Evolutionary conservation across 2,888 invertebrate genomes (phyloP).

Genomic region (Acanthacorydalis orientalis): DNA sequence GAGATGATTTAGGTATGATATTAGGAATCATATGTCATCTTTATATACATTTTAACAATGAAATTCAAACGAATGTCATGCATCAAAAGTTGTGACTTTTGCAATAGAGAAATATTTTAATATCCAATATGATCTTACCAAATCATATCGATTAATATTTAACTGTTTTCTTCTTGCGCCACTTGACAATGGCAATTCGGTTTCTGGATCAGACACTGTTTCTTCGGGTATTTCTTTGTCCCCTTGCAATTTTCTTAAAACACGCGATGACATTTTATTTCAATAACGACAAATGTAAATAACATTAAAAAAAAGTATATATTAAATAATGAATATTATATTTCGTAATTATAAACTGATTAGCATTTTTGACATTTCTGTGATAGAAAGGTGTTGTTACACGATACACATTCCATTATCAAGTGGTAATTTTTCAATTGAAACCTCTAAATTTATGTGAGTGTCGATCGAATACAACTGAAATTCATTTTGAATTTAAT

Average conservation of each 20-base stretch:
- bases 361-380: too few relatives aligned
- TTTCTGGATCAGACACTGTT: constrained; percentile 31
- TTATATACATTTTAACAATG: not conserved
- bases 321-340: too few relatives aligned
- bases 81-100: not conserved
- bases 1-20: too few relatives aligned
- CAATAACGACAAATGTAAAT: not conserved
- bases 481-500: too few relatives aligned
- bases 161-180: constrained; percentile 37
- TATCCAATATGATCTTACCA: constrained; percentile 33
- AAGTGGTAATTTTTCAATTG: too few relatives aligned
- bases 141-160: constrained; percentile 50
- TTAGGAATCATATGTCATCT: not conserved
- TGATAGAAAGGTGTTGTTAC: too few relatives aligned
- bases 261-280: constrained; percentile 41
- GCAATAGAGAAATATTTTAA: too few relatives aligned
- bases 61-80: not conserved
- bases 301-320: too few relatives aligned
- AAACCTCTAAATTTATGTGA: too few relatives aligned
- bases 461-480: too few relatives aligned
- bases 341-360: too few relatives aligned
- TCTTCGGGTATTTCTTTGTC: constrained; percentile 33
- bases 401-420: too few relatives aligned
- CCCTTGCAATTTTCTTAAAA: constrained; percentile 46
- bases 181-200: constrained; percentile 31